A percentile compares a stretch with the other conserved stretches of the same genome.
Evolutionary conservation across 2,888 invertebrate species (phyloP).

Genomic region (Trissolcus japonicus): DNA sequence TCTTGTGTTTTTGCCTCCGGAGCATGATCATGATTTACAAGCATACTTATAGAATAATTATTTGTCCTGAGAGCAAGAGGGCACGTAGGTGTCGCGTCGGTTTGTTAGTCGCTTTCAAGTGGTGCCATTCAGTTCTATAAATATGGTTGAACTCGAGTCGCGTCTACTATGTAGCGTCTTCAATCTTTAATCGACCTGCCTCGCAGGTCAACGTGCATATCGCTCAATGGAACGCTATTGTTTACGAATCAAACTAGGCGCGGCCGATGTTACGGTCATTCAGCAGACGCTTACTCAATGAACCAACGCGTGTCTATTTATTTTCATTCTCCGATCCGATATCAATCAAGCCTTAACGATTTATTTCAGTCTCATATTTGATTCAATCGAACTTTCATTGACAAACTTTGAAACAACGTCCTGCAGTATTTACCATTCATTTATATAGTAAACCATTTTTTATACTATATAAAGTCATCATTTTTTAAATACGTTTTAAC

Average conservation of each 20-base stretch:
- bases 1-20: conserved; percentile 46
- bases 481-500: too few relatives aligned
- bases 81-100: conserved; percentile 38
- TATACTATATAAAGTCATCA: too few relatives aligned
- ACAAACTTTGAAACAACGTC: too few relatives aligned
- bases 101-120: conserved; percentile 51
- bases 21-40: conserved; percentile 54
- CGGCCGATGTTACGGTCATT: conserved; percentile 17
- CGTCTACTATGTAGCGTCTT: conserved; percentile 15
- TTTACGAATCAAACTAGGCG: conserved; percentile 26
- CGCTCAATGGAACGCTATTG: conserved; percentile 8
- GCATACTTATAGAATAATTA: conserved; percentile 49
- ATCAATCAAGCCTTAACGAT: too few relatives aligned
- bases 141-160: conserved; percentile 33
- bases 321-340: too few relatives aligned
- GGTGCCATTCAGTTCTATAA: conserved; percentile 38
- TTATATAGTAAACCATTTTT: too few relatives aligned
- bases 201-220: conserved; percentile 9
- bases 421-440: too few relatives aligned
- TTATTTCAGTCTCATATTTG: too few relatives aligned
- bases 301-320: background rate
- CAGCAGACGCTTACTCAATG: conserved; percentile 15
- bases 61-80: conserved; percentile 36
- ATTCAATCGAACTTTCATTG: too few relatives aligned
- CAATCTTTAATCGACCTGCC: conserved; percentile 40